Evolutionary conservation across 1,140 invertebrate genomes (phyloP).

Genomic region (Brachionus asplanchnoidis): DNA sequence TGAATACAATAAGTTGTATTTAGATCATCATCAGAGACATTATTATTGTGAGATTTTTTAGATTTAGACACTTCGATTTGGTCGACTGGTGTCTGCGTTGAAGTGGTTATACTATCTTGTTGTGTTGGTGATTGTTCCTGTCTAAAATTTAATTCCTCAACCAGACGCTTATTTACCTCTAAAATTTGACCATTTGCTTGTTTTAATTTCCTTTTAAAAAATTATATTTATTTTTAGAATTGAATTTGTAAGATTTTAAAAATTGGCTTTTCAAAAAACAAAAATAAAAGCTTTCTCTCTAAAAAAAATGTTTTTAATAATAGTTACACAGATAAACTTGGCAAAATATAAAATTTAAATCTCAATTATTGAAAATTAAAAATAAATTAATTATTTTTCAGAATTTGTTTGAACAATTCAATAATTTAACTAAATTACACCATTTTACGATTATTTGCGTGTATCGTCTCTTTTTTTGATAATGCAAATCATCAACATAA

Average conservation of each 20-base stretch:
- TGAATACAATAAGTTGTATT: not conserved
- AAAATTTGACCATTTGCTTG: constrained; percentile 7
- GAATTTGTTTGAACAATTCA: too few species aligned
- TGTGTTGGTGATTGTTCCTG: not conserved
- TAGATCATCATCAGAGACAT: not conserved
- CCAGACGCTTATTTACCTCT: not conserved
- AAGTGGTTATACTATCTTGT: not conserved
- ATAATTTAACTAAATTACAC: too few species aligned
- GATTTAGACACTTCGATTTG: not conserved
- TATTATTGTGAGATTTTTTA: not conserved
- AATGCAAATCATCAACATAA: too few species aligned
- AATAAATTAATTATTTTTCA: too few species aligned
- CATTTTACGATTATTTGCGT: too few species aligned
- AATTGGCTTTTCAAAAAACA: not conserved
- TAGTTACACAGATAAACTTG: too few species aligned
- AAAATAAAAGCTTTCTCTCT: too few species aligned
- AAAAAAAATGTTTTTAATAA: too few species aligned
- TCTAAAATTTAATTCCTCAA: not conserved
- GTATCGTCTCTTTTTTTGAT: too few species aligned
- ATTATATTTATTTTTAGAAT: not conserved
- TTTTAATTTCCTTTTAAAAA: constrained; percentile 21
- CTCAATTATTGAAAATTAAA: too few species aligned
- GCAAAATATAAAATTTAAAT: too few species aligned
- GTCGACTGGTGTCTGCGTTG: not conserved
- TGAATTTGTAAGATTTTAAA: not conserved